Evolutionary conservation across 2,888 invertebrate species (phyloP).

Genomic region (Unio pictorum): DNA sequence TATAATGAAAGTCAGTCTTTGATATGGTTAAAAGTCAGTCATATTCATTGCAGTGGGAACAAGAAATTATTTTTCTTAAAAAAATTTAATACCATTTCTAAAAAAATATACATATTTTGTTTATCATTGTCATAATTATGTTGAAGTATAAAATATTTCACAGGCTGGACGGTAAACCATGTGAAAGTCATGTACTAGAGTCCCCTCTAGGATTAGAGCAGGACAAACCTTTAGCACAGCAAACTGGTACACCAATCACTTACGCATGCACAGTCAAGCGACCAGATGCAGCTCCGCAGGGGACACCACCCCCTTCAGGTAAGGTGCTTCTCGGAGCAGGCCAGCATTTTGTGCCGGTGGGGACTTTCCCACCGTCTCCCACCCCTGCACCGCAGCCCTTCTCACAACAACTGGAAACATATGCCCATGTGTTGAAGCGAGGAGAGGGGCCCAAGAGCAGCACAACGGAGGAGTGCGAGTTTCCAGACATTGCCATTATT

Average conservation of each 20-base stretch:
- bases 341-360: slow-evolving; percentile 9
- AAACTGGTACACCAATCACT: slow-evolving; percentile 37
- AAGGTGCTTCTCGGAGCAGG: slow-evolving; percentile 43
- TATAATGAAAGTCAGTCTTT: too few relatives aligned
- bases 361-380: slow-evolving; percentile 8
- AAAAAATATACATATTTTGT: too few relatives aligned
- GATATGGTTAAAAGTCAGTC: too few relatives aligned
- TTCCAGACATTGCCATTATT: slow-evolving; percentile 47
- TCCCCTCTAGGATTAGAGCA: slow-evolving; percentile 21
- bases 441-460: slow-evolving; percentile 55
- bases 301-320: slow-evolving; percentile 52
- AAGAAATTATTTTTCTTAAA: too few relatives aligned
- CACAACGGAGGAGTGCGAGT: slow-evolving; percentile 26
- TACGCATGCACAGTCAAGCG: slow-evolving; percentile 55
- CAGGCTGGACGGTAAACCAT: slow-evolving; percentile 58
- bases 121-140: background rate
- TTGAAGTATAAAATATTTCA: slow-evolving; percentile 3
- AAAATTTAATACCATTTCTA: too few relatives aligned
- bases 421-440: slow-evolving; percentile 58
- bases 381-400: slow-evolving; percentile 12
- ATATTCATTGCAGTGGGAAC: too few relatives aligned
- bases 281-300: slow-evolving; percentile 28
- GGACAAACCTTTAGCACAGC: slow-evolving; percentile 57
- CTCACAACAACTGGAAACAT: slow-evolving; percentile 48
- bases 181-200: slow-evolving; percentile 40